Evolutionary conservation across 2,888 invertebrate genomes (phyloP).

Genomic region (Ctena decussata): DNA sequence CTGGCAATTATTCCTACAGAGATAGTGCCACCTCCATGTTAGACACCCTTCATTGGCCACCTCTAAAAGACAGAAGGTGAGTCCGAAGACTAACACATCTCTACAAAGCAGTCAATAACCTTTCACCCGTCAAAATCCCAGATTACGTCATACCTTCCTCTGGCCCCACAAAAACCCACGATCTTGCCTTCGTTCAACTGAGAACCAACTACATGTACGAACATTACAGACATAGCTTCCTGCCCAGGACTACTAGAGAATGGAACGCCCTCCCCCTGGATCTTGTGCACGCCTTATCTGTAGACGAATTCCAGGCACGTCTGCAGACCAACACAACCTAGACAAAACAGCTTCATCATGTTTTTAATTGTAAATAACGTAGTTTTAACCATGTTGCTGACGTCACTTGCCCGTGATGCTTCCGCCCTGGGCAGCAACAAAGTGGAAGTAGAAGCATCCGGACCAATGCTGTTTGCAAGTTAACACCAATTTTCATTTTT

Average conservation of each 20-base stretch:
- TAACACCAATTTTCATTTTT: no score
- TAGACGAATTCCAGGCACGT: no score
- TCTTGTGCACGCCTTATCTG: no score
- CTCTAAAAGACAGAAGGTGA: background rate
- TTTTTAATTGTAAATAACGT: constrained; percentile 4
- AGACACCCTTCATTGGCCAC: background rate
- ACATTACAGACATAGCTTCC: background rate
- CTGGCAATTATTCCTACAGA: background rate
- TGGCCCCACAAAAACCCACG: background rate
- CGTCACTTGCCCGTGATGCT: constrained; percentile 10
- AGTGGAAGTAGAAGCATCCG: constrained; percentile 6
- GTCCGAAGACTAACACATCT: background rate
- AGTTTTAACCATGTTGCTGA: constrained; percentile 1
- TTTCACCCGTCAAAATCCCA: background rate
- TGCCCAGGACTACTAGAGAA: background rate
- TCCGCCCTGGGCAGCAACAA: background rate
- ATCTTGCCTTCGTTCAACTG: background rate
- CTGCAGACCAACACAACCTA: no score
- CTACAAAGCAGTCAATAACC: background rate
- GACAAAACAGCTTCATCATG: no score
- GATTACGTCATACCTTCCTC: background rate
- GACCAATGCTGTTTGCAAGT: no score
- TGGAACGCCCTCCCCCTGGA: background rate
- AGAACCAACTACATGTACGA: background rate
- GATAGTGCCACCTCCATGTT: background rate